Evolutionary conservation across 2,797 vertebrate genomes (phyloP).

Genomic region (Falco concolor): DNA sequence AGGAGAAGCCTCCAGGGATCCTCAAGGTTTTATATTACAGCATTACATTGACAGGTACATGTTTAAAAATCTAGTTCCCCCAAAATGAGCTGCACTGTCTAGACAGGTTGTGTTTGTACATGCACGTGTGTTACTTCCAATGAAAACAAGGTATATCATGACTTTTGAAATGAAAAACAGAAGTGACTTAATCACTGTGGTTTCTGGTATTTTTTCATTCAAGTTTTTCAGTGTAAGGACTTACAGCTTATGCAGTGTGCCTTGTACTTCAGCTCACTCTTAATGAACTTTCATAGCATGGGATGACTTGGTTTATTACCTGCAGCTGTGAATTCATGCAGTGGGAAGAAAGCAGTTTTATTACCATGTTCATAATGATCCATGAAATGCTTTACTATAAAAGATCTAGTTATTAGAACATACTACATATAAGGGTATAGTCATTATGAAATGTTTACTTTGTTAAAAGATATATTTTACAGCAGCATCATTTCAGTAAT

Average conservation of each 20-base stretch:
- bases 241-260: not conserved
- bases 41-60: not conserved
- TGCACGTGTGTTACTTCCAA: not conserved
- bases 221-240: not conserved
- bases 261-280: not conserved
- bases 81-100: not conserved
- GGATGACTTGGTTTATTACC: not conserved
- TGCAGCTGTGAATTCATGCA: not conserved
- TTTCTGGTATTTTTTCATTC: not conserved
- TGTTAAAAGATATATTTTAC: not conserved
- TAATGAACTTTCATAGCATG: not conserved
- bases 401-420: not conserved
- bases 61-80: slow-evolving; percentile 24
- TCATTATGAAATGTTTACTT: not conserved
- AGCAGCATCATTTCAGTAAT: not conserved
- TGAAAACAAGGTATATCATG: not conserved
- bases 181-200: not conserved
- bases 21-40: not conserved
- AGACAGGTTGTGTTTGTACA: not conserved
- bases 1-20: not conserved
- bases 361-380: too few species aligned
- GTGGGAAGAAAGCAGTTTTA: not conserved
- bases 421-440: not conserved
- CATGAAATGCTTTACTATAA: not conserved
- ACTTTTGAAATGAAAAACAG: not conserved